Evolutionary conservation across 2,113 vertebrate genomes (phyloP), one percentile per base, ranked within the genome.

Genomic region (Xenus cinereus): DNA sequence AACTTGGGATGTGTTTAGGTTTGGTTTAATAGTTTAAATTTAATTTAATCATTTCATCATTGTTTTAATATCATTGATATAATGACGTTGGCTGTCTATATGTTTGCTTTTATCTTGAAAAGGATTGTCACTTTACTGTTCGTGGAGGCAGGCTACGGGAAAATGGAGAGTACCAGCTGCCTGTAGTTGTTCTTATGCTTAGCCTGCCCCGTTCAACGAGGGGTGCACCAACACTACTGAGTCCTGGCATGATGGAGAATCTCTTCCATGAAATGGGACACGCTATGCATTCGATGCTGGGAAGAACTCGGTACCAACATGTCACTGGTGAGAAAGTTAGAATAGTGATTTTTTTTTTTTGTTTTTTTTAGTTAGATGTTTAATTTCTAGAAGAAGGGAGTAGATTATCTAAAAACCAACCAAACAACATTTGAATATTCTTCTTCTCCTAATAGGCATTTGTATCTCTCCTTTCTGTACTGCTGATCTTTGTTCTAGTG

Each of bases 221-320:
- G 77, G 94, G 93, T 9, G 89, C 97, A 30, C 99, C 99, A 62
- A 98, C 98, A 0, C 97, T 99, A 17, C 97, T 99, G 20, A 99
- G 98, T 23, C 99, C 99, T 3, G 98, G 98, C 22, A 99, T 99
- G 99, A 99, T 99, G 99, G 99, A 99, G 91, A 99, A 99, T 95
- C 99, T 99, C 35, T 99, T 99, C 97, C 99, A 99, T 30, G 99
- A 99, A 96, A 99, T 99, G 99, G 99, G 99, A 2, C 99, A 99
- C 50, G 99, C 99, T 90, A 99, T 99, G 99, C 99, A 99, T 97
- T 99, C 99, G 10, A 99, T 99, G 99, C 97, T 99, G 75, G 99
- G 99, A 59, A 98, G 99, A 83, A 99, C 99, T 57, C 98, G 98
- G 39, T 99, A 99, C 97, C 99, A 99, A 50, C 99, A 99, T 4